These are phyloP conservation scores for Cariama cristata DNA, from an alignment of 2,113 vertebrate genomes.

Conservation along the genomic window DNA sequence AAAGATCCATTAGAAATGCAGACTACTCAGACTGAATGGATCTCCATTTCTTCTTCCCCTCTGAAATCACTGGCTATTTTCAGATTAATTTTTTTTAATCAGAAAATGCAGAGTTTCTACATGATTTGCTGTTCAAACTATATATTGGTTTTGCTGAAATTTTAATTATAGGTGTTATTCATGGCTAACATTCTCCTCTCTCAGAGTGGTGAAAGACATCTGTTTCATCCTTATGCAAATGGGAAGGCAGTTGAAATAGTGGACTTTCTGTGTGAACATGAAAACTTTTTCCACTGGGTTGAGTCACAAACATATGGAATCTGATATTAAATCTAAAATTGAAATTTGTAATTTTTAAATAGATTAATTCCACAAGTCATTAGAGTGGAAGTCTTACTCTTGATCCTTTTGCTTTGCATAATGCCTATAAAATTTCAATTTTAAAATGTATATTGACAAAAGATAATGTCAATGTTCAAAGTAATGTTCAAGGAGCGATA, in stretches of 20 bases:
- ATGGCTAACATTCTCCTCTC: background rate
- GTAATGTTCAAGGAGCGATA: background rate
- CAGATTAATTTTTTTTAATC: too few species aligned
- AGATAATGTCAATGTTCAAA: background rate
- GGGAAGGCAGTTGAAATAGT: background rate
- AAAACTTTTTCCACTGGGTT: background rate
- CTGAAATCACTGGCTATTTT: background rate
- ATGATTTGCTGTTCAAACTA: background rate
- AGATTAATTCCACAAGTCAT: background rate
- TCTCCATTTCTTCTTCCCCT: background rate
- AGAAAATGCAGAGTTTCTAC: background rate
- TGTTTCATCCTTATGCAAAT: background rate
- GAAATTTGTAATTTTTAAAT: background rate
- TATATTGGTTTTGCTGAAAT: background rate
- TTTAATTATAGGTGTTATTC: background rate
- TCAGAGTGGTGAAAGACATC: background rate
- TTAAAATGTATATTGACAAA: background rate
- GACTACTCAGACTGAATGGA: background rate
- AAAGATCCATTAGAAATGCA: background rate
- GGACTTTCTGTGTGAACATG: background rate
- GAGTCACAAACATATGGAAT: background rate
- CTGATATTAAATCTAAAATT: background rate
- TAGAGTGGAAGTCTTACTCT: background rate
- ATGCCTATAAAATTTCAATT: background rate
- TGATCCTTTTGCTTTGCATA: background rate